Evolutionary conservation across 2,797 vertebrate genomes (phyloP).

Genomic region (Characodon lateralis): DNA sequence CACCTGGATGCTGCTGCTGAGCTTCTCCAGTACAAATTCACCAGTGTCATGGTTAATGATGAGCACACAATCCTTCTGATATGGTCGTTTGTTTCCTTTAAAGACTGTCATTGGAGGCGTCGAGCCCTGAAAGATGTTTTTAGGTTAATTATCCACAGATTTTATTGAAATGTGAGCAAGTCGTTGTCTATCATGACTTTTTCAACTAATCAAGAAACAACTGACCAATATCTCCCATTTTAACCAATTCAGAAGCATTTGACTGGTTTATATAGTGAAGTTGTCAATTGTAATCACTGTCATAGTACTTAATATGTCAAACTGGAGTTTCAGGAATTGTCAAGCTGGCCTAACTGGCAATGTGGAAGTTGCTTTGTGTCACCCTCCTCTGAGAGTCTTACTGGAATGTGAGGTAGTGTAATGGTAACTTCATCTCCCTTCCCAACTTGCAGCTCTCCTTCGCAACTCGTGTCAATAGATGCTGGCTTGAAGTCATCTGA

Average conservation of each 20-base stretch:
- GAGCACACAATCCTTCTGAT: conserved; percentile 98
- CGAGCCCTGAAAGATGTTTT: conserved; percentile 84
- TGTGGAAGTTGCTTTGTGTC: not conserved
- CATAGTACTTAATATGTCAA: not conserved
- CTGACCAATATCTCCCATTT: not conserved
- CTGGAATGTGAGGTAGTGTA: conserved; percentile 95
- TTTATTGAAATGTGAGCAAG: not conserved
- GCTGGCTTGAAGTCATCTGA: conserved; percentile 99
- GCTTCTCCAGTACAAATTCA: conserved; percentile 96
- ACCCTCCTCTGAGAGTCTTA: conserved; percentile 59
- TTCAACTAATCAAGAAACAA: not conserved
- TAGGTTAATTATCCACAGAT: not conserved
- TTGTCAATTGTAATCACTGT: not conserved
- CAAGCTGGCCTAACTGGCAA: not conserved
- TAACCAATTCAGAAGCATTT: not conserved
- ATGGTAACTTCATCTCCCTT: conserved; percentile 99
- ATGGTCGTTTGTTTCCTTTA: conserved; percentile 97
- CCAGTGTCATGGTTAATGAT: conserved; percentile 99
- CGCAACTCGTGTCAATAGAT: conserved; percentile 95
- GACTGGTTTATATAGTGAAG: not conserved
- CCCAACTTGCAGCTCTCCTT: conserved; percentile 97
- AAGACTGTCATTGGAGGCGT: conserved; percentile 98
- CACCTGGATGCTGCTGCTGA: conserved; percentile 98
- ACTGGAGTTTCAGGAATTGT: not conserved
- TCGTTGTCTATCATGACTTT: not conserved